Evolutionary conservation across 2,113 vertebrate species (phyloP).

Genomic region (Pheucticus melanocephalus): DNA sequence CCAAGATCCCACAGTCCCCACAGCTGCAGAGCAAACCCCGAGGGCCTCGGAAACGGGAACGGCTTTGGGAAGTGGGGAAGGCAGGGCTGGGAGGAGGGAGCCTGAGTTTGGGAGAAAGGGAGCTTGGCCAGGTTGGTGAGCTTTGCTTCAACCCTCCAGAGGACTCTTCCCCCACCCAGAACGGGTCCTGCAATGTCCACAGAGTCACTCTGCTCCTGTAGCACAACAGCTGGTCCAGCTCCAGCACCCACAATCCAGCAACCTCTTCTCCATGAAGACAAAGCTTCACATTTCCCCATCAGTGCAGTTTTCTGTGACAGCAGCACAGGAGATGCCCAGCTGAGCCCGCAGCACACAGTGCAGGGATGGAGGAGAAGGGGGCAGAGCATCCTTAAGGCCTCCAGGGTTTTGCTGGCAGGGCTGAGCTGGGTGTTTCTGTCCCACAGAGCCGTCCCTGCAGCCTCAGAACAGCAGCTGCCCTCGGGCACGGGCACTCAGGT

Average conservation of each 20-base stretch:
- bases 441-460: conserved; percentile 3
- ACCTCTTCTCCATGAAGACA: background rate
- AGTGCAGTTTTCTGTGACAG: background rate
- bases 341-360: conserved; percentile 9
- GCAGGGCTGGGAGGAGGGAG: conserved; percentile 11
- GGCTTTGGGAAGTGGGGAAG: conserved; percentile 27
- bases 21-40: conserved; percentile 10
- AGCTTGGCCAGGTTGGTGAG: background rate
- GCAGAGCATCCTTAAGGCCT: conserved; percentile 66
- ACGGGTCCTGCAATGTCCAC: background rate
- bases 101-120: background rate
- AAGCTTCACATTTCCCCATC: conserved; percentile 1
- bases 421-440: background rate
- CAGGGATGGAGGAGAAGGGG: background rate
- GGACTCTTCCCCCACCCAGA: background rate
- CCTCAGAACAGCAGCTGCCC: background rate
- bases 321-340: background rate
- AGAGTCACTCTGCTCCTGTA: conserved; percentile 33
- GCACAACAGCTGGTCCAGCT: background rate
- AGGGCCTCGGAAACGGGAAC: background rate
- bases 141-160: background rate
- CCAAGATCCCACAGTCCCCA: conserved; percentile 26
- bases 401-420: conserved; percentile 40
- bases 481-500: background rate
- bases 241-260: background rate